phyloP scores from a whole-genome alignment of 2,113 vertebrate species.

The Strix aluco region DNA sequence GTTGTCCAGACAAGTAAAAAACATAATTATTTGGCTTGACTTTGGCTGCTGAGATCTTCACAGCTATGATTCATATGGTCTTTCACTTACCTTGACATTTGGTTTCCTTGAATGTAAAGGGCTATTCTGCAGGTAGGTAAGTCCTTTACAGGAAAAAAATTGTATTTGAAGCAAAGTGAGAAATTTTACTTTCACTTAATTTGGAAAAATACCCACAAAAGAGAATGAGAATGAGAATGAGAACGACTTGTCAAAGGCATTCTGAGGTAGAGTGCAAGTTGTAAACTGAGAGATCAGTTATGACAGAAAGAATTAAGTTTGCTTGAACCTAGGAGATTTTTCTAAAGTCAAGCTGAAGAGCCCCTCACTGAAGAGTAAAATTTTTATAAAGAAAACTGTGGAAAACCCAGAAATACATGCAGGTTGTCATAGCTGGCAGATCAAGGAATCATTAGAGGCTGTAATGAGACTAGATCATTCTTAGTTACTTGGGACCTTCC shows the following conservation, averaged over 20 bases:
- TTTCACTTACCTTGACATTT: background rate
- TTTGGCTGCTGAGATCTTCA: background rate
- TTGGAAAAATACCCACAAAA: background rate
- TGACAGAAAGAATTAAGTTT: background rate
- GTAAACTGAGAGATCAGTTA: background rate
- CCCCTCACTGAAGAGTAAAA: background rate
- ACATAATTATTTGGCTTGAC: background rate
- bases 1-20: constrained; percentile 6
- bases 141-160: background rate
- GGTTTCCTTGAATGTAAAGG: background rate
- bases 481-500: background rate
- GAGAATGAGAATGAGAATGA: background rate
- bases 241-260: background rate
- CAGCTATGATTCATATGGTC: background rate
- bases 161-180: background rate
- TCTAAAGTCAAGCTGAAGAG: background rate
- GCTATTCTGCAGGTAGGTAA: background rate
- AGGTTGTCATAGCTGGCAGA: background rate
- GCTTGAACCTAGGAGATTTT: background rate
- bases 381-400: background rate
- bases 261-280: background rate
- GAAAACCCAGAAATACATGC: background rate
- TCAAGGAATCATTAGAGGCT: background rate
- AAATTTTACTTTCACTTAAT: background rate
- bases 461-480: background rate